These are phyloP conservation scores for Athene cunicularia DNA, from an alignment of 2,113 vertebrate species.

Conservation along the genomic window DNA sequence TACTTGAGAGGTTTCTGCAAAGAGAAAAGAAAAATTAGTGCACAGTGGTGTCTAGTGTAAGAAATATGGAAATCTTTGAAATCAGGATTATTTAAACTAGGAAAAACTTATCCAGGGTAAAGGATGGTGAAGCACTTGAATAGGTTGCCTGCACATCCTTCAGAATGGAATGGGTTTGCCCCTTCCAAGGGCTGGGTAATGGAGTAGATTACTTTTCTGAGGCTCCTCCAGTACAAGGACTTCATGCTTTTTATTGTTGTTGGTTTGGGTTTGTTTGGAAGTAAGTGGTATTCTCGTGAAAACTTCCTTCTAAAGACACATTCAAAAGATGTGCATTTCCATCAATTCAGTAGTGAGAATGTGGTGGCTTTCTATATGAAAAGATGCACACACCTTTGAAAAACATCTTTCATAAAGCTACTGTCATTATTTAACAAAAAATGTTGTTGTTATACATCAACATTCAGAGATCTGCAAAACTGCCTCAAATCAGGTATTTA, in stretches of 20 bases:
- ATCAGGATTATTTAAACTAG: background rate
- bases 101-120: background rate
- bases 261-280: background rate
- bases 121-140: background rate
- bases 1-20: background rate
- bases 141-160: background rate
- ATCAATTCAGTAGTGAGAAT: background rate
- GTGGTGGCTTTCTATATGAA: background rate
- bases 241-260: background rate
- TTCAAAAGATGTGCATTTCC: background rate
- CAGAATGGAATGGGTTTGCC: background rate
- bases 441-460: background rate
- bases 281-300: background rate
- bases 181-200: background rate
- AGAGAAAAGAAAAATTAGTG: background rate
- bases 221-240: background rate
- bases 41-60: background rate
- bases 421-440: background rate
- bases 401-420: background rate
- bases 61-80: background rate
- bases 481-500: background rate
- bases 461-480: background rate
- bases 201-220: background rate
- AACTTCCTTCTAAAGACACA: background rate
- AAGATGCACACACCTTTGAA: background rate